Evolutionary conservation across 2,888 invertebrate genomes (phyloP).

Genomic region (Noctua fimbriata): DNA sequence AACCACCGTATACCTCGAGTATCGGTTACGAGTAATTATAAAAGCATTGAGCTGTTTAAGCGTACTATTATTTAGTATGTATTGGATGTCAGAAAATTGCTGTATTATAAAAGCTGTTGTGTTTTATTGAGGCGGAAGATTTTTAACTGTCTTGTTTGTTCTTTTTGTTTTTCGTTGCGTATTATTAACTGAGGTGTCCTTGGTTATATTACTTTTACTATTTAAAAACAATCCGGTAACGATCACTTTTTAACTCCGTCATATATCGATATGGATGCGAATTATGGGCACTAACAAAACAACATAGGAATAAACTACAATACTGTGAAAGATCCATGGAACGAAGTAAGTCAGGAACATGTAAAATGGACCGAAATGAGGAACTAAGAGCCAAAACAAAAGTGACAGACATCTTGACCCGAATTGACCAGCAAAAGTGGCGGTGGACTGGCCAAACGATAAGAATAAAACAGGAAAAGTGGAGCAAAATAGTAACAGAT

Average conservation of each 20-base stretch:
- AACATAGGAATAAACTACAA: too few species aligned
- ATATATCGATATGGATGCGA: too few species aligned
- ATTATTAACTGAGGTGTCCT: background rate
- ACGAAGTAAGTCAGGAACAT: too few species aligned
- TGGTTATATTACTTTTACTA: background rate
- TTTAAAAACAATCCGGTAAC: background rate
- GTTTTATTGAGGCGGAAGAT: conserved; percentile 47
- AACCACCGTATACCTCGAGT: conserved; percentile 74
- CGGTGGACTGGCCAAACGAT: too few species aligned
- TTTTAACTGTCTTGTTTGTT: conserved; percentile 23
- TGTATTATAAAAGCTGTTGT: conserved; percentile 48
- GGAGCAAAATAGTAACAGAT: too few species aligned
- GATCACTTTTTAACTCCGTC: background rate
- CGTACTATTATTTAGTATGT: conserved; percentile 55
- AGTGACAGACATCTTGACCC: too few species aligned
- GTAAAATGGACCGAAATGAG: too few species aligned
- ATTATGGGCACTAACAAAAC: too few species aligned
- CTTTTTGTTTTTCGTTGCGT: conserved; percentile 3
- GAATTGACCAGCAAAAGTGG: too few species aligned
- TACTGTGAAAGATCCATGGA: too few species aligned
- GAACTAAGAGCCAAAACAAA: too few species aligned
- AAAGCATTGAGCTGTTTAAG: conserved; percentile 54
- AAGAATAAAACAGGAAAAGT: too few species aligned
- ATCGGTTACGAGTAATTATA: conserved; percentile 67
- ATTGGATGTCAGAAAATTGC: conserved; percentile 64